A percentile compares a stretch with the other conserved stretches of the same genome.
These are phyloP conservation scores for Pteromalus puparum DNA, from an alignment of 1,140 invertebrate genomes.

Conservation along the genomic window DNA sequence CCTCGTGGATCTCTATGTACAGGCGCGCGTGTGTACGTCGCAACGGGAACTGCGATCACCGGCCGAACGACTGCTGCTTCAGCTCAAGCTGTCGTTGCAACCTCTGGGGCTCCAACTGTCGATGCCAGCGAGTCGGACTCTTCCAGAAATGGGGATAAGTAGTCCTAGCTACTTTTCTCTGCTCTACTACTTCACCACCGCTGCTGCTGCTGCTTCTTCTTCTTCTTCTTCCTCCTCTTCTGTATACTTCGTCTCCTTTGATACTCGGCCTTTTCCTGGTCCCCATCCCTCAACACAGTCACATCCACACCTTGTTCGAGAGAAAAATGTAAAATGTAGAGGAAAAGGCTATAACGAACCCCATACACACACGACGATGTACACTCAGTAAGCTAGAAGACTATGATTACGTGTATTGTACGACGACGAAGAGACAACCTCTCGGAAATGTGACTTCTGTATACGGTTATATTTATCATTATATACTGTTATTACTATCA, in stretches of 20 bases:
- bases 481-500: no score
- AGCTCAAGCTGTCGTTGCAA: conserved; percentile 92
- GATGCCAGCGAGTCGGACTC: conserved; percentile 91
- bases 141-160: conserved; percentile 93
- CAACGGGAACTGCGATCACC: conserved; percentile 88
- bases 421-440: no score
- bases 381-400: no score
- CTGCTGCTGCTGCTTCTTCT: neutral
- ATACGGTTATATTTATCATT: no score
- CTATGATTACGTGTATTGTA: no score
- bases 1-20: conserved; percentile 90
- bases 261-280: neutral
- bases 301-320: neutral
- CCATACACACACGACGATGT: no score
- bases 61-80: conserved; percentile 90
- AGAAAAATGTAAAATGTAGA: no score
- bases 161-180: neutral
- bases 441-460: no score
- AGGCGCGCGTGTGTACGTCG: conserved; percentile 89
- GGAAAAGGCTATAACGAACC: no score
- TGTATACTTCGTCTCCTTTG: neutral
- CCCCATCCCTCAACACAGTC: no score
- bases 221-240: neutral
- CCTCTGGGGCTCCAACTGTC: conserved; percentile 92
- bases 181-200: neutral